phyloP scores from a whole-genome alignment of 2,797 vertebrate species.

The Leptoclinus maculatus region DNA sequence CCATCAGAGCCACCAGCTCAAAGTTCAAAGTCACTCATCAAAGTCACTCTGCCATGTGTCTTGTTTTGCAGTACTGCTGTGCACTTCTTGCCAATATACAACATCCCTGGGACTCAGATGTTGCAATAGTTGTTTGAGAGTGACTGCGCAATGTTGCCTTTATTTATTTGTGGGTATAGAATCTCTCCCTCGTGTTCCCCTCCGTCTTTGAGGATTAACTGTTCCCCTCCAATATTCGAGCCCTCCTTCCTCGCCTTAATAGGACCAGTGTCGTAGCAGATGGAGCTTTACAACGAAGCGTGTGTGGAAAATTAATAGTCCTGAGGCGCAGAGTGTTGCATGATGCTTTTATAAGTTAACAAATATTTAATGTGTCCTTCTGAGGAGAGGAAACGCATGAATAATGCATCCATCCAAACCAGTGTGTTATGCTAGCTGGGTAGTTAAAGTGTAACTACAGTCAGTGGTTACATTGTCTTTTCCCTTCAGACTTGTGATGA shows the following conservation, averaged over 20 bases:
- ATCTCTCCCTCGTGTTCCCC: constrained; percentile 39
- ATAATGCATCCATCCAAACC: constrained; percentile 74
- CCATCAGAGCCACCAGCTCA: background rate
- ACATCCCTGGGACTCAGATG: constrained; percentile 39
- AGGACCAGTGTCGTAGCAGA: constrained; percentile 58
- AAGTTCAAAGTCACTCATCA: constrained; percentile 21
- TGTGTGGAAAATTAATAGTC: constrained; percentile 74
- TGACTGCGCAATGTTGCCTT: constrained; percentile 33
- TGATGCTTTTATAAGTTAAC: constrained; percentile 79
- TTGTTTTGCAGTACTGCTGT: constrained; percentile 17
- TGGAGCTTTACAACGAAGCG: constrained; percentile 66
- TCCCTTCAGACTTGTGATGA: constrained; percentile 30
- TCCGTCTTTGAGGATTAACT: constrained; percentile 53
- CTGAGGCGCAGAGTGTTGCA: constrained; percentile 67
- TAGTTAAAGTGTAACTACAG: constrained; percentile 49
- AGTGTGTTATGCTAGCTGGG: constrained; percentile 59
- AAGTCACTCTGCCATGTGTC: constrained; percentile 1
- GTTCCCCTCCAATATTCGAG: constrained; percentile 52
- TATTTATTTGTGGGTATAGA: constrained; percentile 56
- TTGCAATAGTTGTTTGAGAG: constrained; percentile 41
- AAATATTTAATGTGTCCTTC: constrained; percentile 79
- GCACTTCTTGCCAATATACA: constrained; percentile 12
- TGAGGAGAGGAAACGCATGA: constrained; percentile 64
- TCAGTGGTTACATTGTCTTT: constrained; percentile 47
- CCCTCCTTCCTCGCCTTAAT: constrained; percentile 53